A percentile compares a stretch with the other conserved stretches of the same genome.
These are phyloP conservation scores for Drosophila azteca DNA, from an alignment of 1,140 invertebrate species.

Conservation along the genomic window DNA sequence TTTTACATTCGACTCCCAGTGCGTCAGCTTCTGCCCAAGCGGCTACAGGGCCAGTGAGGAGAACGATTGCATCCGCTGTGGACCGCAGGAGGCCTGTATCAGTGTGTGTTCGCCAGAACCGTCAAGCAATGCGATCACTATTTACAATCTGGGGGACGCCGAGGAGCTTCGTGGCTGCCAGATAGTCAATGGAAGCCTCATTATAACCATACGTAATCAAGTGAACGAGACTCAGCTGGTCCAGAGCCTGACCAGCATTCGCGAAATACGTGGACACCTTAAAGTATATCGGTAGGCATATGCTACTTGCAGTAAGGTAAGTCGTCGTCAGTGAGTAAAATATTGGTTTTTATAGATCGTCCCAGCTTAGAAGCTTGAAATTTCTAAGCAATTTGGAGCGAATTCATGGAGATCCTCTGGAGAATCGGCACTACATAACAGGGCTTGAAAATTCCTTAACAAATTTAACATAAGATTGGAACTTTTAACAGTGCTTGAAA, in stretches of 20 bases:
- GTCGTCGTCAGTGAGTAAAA: no score
- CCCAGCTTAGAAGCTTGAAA: conserved; percentile 54
- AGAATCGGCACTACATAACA: conserved; percentile 53
- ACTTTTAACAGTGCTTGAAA: no score
- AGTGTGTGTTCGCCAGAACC: conserved; percentile 57
- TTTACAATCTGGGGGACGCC: conserved; percentile 64
- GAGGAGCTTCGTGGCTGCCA: conserved; percentile 68
- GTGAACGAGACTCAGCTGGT: conserved; percentile 60
- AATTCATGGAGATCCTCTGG: conserved; percentile 60
- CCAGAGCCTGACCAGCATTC: conserved; percentile 46
- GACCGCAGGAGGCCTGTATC: conserved; percentile 41
- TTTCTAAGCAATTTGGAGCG: conserved; percentile 54
- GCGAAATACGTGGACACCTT: conserved; percentile 69
- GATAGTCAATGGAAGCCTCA: conserved; percentile 63
- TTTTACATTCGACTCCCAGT: conserved; percentile 40
- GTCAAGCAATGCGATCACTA: conserved; percentile 15
- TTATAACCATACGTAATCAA: conserved; percentile 57
- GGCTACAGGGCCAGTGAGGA: conserved; percentile 49
- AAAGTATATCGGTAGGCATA: conserved; percentile 67
- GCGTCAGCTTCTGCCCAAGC: conserved; percentile 66
- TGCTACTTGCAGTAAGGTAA: not conserved
- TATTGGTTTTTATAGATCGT: conserved; percentile 35
- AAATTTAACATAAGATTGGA: no score
- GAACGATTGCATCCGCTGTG: conserved; percentile 49
- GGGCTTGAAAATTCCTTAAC: no score